A percentile compares a stretch with the other conserved stretches of the same genome.
Conservation (phyloP, 2,113 vertebrate genomes). For the Cardinalis cardinalis region DNA sequence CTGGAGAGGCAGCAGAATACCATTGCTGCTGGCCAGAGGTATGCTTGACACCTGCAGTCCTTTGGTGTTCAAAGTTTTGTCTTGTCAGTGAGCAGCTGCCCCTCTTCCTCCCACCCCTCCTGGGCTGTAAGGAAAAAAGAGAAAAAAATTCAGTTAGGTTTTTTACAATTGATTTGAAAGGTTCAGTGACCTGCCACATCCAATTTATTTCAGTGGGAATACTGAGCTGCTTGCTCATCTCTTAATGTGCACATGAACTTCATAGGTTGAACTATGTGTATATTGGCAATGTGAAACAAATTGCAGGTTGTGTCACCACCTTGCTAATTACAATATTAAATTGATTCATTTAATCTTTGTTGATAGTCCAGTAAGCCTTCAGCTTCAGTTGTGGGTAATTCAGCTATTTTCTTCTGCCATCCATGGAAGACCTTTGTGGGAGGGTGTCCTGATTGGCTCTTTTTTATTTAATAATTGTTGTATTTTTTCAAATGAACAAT, state of each 20-base stretch:
- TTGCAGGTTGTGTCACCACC: background rate
- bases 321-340: background rate
- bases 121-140: background rate
- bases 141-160: background rate
- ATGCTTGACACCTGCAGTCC: accelerated
- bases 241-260: background rate
- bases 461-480: background rate
- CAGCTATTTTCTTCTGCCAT: background rate
- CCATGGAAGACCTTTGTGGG: background rate
- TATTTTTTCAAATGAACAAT: background rate
- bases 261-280: accelerated
- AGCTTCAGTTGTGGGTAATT: background rate
- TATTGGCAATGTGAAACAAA: background rate
- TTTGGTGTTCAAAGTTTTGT: background rate
- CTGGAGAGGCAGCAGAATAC: background rate
- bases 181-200: background rate
- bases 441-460: background rate
- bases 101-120: background rate
- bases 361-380: background rate
- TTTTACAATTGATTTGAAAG: background rate
- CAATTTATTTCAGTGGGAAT: background rate
- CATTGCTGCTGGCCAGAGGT: background rate
- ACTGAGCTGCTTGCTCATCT: background rate
- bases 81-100: background rate
- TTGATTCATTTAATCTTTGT: background rate